A percentile compares a stretch with the other conserved stretches of the same genome.
These are phyloP conservation scores for Carlito syrichta DNA, from an alignment of 2,113 vertebrate species.

Conservation along the genomic window DNA sequence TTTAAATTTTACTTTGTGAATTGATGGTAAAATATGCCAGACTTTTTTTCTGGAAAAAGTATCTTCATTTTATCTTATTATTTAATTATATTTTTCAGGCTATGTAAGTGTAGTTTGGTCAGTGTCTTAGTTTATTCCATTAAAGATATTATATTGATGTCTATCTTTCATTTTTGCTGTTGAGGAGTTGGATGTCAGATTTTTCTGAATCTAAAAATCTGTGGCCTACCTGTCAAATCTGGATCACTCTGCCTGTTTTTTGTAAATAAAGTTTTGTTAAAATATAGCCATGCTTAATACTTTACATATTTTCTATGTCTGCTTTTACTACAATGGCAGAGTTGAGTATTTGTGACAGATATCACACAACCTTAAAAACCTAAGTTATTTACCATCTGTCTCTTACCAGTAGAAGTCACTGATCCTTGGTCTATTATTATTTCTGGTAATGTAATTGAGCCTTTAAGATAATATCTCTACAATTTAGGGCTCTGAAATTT, in stretches of 20 bases:
- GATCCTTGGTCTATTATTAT: neutral
- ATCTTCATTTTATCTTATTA: conserved; percentile 15
- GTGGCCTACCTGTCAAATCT: neutral
- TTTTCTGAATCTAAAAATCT: too few relatives aligned
- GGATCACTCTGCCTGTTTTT: neutral
- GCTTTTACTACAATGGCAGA: neutral
- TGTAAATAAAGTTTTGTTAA: conserved; percentile 31
- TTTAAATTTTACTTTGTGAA: conserved; percentile 26
- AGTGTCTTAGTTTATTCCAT: conserved; percentile 10
- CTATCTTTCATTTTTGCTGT: neutral
- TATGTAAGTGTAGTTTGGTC: neutral
- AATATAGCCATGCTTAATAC: conserved; percentile 6
- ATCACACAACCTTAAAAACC: neutral
- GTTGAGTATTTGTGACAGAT: neutral
- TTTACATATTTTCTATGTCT: neutral
- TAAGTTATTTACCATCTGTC: neutral
- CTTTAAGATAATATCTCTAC: neutral
- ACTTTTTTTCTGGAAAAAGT: neutral
- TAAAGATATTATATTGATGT: conserved; percentile 6
- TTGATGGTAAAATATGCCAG: neutral
- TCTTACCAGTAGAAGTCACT: neutral
- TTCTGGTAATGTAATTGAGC: neutral
- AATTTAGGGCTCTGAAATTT: neutral
- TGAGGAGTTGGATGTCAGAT: conserved; percentile 19
- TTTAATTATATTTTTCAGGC: conserved; percentile 7